Percentiles rank a stretch among this genome's conserved stretches.
Conservation (phyloP, 2,888 invertebrate species). For the Drosophila macrothrix region DNA sequence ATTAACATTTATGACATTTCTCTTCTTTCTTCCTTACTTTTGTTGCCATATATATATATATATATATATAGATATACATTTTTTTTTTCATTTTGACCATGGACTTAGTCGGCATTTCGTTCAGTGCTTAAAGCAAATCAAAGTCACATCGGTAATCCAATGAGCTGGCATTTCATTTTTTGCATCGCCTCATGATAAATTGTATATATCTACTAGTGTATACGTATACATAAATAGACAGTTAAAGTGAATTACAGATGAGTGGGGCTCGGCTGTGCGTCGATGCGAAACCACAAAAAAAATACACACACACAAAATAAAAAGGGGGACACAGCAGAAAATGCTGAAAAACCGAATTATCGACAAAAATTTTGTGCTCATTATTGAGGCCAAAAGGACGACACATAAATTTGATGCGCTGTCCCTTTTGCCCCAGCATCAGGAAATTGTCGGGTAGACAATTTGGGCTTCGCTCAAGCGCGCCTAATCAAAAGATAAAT, state of each 20-base stretch:
- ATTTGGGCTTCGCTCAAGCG: constrained; percentile 66
- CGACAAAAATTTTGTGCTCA: constrained; percentile 75
- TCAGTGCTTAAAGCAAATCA: constrained; percentile 62
- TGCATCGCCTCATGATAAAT: constrained; percentile 63
- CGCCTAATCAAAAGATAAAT: constrained; percentile 71
- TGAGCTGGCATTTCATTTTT: constrained; percentile 71
- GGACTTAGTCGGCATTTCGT: constrained; percentile 16
- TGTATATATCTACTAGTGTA: constrained; percentile 27
- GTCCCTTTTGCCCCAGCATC: constrained; percentile 60
- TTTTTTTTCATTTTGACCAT: neutral
- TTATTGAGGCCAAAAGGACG: constrained; percentile 73
- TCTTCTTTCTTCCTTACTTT: constrained; percentile 23
- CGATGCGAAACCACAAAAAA: constrained; percentile 59
- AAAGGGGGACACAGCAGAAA: constrained; percentile 44
- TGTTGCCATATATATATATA: neutral
- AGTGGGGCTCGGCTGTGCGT: constrained; percentile 46
- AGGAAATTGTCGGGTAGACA: constrained; percentile 68
- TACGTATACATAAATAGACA: constrained; percentile 52
- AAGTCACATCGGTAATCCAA: constrained; percentile 73
- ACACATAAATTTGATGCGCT: constrained; percentile 73
- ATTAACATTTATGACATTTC: constrained; percentile 77
- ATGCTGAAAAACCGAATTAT: constrained; percentile 71
- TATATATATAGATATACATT: neutral
- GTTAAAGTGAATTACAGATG: constrained; percentile 79
- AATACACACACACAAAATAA: neutral